Base-by-base conservation (phyloP, 2,888 invertebrate genomes). In the Andrena chrysosceles region DNA sequence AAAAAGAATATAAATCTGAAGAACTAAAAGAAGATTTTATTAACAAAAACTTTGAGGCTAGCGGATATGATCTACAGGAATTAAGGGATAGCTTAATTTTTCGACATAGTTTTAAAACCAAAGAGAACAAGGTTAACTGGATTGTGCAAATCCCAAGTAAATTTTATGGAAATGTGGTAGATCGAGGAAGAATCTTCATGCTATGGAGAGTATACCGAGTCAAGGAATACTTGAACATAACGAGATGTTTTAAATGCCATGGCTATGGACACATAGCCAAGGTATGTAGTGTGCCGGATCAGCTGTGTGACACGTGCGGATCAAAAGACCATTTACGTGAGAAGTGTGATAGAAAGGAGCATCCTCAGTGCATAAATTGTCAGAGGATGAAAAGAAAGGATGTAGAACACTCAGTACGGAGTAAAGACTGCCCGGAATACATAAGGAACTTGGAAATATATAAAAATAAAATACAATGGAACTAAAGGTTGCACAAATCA, bases 241-340 rank as follows among this genome's bases (percentile, higher is more conserved):
- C 29, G 0, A 49, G 49, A 26, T 49, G 49, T 5, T 66, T 49
- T n/a, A 66, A 66, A n/a, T 66, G 66, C 29, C 49, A 49, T 16
- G 49, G 16, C 1, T 66, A 66, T 29, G 31, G 49, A 1, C 49
- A 66, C n/a, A 49, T 49, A 4, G 66, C 67, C 0, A 75, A 68
- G 20, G 10, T n/a, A 5, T 76, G 76, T 23, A 52, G 13, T n/a
- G 54, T 6, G 0, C 7, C 20, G 4, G 20, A 66, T 2, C 68
- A 48, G 4, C 4, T 76, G 0, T 76, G 76, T 54, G 56, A 63
- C 20, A 16, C 10, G 3, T 75, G 75, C 52, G 67, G 68, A 0
- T 26, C 13, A 29, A 42, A 54, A 26, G 67, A 13, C 0, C 74
- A 75, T 20, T 33, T 33, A 33, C 33, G 33, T 8, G 33, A 33